phyloP scores from a whole-genome alignment of 2,888 invertebrate genomes.

The Euplexia lucipara region DNA sequence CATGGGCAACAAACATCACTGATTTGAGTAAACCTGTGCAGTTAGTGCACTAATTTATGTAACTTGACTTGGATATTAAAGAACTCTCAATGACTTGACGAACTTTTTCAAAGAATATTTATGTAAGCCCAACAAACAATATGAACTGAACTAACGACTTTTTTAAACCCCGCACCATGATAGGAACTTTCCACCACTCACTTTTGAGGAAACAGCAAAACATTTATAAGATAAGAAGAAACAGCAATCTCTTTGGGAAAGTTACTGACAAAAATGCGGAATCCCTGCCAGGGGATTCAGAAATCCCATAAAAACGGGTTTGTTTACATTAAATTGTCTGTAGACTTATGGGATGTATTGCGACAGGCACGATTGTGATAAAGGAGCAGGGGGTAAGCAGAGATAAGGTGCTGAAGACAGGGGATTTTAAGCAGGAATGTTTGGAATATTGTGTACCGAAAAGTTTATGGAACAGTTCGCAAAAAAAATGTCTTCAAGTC shows the following conservation, averaged over 20 bases:
- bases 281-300: conserved; percentile 14
- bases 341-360: conserved; percentile 11
- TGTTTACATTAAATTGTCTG: conserved; percentile 37
- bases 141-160: no score
- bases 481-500: no score
- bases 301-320: conserved; percentile 34
- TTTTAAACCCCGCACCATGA: no score
- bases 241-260: not conserved
- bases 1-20: no score
- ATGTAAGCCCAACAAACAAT: no score
- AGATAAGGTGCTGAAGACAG: conserved; percentile 5
- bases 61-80: no score
- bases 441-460: conserved; percentile 6
- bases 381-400: not conserved
- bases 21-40: no score
- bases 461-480: not conserved
- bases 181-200: not conserved
- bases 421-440: not conserved
- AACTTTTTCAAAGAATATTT: no score
- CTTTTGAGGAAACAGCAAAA: not conserved
- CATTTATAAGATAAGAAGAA: not conserved
- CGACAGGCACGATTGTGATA: conserved; percentile 26
- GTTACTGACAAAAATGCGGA: not conserved
- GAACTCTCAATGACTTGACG: no score
- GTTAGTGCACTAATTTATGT: no score